Evolutionary conservation across 2,113 vertebrate species (phyloP), one percentile per base, ranked within the genome.

Genomic region (Cynoglossus semilaevis): DNA sequence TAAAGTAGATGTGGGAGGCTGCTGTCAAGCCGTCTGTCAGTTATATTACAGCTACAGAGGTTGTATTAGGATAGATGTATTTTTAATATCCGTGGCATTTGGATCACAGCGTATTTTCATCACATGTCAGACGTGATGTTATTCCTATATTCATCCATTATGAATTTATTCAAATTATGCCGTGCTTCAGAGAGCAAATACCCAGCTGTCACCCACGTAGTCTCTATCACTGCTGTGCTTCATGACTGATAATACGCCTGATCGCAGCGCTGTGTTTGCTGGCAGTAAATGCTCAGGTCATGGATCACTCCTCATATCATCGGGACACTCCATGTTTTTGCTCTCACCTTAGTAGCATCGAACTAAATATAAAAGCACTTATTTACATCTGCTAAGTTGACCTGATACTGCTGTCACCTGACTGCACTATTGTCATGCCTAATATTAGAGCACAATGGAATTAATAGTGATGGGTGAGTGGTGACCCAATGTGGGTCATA

Each of bases 261-360:
- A 36, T 69, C 60, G 55, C 41, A 45, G 59, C 36, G 14, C 58
- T 53, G 19, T 52, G 49, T 55, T 70, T 58, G 52, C 57, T 77
- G 72, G 63, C 66, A 65, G 51, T 22, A 6, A 52, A 45, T 52
- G 56, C 74, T 66, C 53, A 15, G 49, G 65, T 54, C 72, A 84
- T 86, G n/a, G n/a, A n/a, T n/a, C n/a, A n/a, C n/a, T n/a, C 5
- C 60, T 79, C 60, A 75, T 72, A 51, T 81, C 76, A 78, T 34
- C 5, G 29, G 45, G 51, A 62, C 22, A 29, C 22, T n/a, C n/a
- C n/a, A n/a, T n/a, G n/a, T n/a, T n/a, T n/a, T n/a, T n/a, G n/a
- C n/a, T n/a, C n/a, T 29, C 22, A 29, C 22, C 22, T 72, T 51
- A 12, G 22, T 54, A 12, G 63, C 48, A 4, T 6, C 2, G 22